Evolutionary conservation across 1,140 invertebrate genomes (phyloP).

Genomic region (Drosophila ogumai): DNA sequence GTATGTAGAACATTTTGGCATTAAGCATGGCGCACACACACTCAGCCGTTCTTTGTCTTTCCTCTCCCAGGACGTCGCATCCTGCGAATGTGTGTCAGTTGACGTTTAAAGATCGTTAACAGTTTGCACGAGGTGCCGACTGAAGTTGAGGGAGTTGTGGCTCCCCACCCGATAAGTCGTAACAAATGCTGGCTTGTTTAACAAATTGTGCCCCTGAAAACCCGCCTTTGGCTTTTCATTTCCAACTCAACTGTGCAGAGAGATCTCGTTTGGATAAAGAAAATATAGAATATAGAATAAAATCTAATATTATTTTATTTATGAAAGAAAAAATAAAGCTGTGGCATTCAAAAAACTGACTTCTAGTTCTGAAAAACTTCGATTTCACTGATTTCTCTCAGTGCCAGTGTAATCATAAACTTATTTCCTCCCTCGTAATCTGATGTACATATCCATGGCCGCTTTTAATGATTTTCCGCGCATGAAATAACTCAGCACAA

Average conservation of each 20-base stretch:
- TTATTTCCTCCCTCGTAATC: conserved; percentile 1
- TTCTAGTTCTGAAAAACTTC: neutral
- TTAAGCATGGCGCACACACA: conserved; percentile 34
- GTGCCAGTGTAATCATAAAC: conserved; percentile 6
- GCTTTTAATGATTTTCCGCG: conserved; percentile 15
- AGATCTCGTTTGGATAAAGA: neutral
- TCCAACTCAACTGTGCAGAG: neutral
- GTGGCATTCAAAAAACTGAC: neutral
- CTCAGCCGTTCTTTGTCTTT: neutral
- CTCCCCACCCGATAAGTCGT: conserved; percentile 19
- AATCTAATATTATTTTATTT: neutral
- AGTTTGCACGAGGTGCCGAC: conserved; percentile 44
- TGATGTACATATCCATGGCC: conserved; percentile 10
- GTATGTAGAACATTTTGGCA: conserved; percentile 73
- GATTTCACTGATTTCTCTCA: neutral
- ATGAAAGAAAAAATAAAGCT: neutral
- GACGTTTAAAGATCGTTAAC: conserved; percentile 77
- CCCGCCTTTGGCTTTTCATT: neutral
- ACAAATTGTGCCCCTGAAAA: conserved; percentile 20
- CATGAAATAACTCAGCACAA: conserved; percentile 28
- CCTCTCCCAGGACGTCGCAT: conserved; percentile 2
- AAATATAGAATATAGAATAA: neutral
- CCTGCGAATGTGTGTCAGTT: conserved; percentile 66
- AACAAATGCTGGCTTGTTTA: conserved; percentile 39
- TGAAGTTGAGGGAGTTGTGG: conserved; percentile 9